Percentiles rank a stretch among this genome's conserved stretches.
These are phyloP conservation scores for Urechis unicinctus DNA, from an alignment of 2,888 invertebrate species.

Conservation along the genomic window DNA sequence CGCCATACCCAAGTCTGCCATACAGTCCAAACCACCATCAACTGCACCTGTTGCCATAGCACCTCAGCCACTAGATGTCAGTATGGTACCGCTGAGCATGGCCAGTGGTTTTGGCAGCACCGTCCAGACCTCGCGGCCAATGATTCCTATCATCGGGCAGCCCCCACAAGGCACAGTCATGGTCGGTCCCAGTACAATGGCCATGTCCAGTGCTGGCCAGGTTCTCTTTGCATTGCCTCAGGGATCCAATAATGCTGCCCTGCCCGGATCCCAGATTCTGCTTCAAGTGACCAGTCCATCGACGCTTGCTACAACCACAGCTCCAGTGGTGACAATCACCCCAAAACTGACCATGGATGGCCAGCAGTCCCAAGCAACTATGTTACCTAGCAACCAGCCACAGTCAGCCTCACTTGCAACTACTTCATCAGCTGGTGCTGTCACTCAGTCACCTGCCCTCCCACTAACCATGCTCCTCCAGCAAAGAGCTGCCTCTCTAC, in stretches of 20 bases:
- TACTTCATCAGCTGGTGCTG: background rate
- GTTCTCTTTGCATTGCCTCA: too few relatives aligned
- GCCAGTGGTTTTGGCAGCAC: background rate
- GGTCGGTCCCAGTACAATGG: background rate
- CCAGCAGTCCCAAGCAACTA: background rate
- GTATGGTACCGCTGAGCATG: background rate
- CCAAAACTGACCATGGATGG: constrained; percentile 6
- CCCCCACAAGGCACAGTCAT: background rate
- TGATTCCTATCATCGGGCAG: background rate
- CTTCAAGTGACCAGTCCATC: background rate
- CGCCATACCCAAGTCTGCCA: background rate
- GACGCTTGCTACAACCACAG: background rate
- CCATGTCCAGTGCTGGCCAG: background rate
- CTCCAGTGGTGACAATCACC: constrained; percentile 9
- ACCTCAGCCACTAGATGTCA: background rate
- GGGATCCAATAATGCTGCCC: too few relatives aligned
- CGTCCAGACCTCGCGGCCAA: too few relatives aligned
- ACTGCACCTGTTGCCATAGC: background rate
- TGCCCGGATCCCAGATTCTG: too few relatives aligned
- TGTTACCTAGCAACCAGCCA: too few relatives aligned
- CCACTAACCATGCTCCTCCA: constrained; percentile 16
- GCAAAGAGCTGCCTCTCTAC: constrained; percentile 5
- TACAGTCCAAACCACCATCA: background rate
- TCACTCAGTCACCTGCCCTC: too few relatives aligned
- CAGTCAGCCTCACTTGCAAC: background rate